A percentile compares a stretch with the other conserved stretches of the same genome.
Conservation (phyloP, 2,888 invertebrate species). For the Mythimna impura region DNA sequence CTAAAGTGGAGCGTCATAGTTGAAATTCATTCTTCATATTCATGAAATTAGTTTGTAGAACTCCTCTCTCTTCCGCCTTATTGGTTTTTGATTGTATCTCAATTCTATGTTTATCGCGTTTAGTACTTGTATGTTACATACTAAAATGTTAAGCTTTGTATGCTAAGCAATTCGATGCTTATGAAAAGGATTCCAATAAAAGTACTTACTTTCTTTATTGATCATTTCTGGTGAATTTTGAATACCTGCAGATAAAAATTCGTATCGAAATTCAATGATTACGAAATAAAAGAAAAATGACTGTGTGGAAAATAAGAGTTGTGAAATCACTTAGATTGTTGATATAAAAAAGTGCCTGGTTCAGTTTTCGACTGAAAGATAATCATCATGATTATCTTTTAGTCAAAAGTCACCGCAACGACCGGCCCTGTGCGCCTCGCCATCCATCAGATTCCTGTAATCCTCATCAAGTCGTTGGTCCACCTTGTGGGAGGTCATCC, state of each 20-base stretch:
- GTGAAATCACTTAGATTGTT: neutral
- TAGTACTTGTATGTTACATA: neutral
- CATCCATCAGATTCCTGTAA: no score
- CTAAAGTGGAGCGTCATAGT: slow-evolving; percentile 58
- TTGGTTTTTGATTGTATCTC: slow-evolving; percentile 1
- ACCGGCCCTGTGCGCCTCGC: no score
- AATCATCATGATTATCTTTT: no score
- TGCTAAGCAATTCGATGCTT: slow-evolving; percentile 2
- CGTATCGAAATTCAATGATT: neutral
- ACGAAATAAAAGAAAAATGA: neutral
- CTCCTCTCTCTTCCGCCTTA: slow-evolving; percentile 18
- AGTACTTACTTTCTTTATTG: neutral
- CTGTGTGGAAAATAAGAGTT: neutral
- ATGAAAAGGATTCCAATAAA: slow-evolving; percentile 14
- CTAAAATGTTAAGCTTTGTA: neutral
- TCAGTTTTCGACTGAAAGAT: no score
- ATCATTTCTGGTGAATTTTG: slow-evolving; percentile 1
- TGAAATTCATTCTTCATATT: slow-evolving; percentile 62
- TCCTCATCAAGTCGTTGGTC: no score
- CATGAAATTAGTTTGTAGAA: slow-evolving; percentile 35
- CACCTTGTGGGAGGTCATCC: no score
- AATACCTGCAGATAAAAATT: slow-evolving; percentile 5
- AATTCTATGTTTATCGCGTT: neutral
- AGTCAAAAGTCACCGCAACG: no score
- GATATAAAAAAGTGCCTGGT: neutral